These are phyloP conservation scores for Chanos chanos DNA, from an alignment of 2,797 vertebrate species.

Conservation along the genomic window DNA sequence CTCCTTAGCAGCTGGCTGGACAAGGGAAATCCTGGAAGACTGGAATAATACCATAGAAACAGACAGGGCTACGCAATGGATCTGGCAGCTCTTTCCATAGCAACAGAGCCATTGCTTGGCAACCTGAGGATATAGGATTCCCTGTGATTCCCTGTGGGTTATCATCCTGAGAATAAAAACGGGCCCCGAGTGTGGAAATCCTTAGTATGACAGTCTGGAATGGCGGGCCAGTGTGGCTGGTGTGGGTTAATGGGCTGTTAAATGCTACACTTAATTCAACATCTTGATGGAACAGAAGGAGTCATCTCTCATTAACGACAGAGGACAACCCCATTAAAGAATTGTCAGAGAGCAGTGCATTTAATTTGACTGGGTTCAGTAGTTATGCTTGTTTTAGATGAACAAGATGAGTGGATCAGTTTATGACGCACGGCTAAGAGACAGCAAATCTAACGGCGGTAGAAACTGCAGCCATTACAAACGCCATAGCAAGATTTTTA, in stretches of 20 bases:
- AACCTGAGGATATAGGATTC: conserved; percentile 28
- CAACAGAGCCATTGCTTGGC: conserved; percentile 31
- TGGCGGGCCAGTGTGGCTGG: background rate
- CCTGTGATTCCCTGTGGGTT: conserved; percentile 5
- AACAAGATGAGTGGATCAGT: too few species aligned
- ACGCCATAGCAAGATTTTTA: too few species aligned
- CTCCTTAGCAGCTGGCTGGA: conserved; percentile 67
- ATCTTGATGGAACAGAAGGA: conserved; percentile 6
- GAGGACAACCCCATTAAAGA: background rate
- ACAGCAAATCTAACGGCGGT: too few species aligned
- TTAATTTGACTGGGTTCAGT: background rate
- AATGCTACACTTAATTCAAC: conserved; percentile 20
- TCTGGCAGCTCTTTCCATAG: conserved; percentile 35
- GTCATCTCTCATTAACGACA: background rate
- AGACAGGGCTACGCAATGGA: conserved; percentile 21
- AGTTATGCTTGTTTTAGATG: background rate
- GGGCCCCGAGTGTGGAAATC: too few species aligned
- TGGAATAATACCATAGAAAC: conserved; percentile 57
- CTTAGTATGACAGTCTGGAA: background rate
- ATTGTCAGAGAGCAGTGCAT: background rate
- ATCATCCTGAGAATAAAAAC: background rate
- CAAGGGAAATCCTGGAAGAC: conserved; percentile 49
- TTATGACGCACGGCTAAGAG: too few species aligned
- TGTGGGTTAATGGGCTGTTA: conserved; percentile 23
- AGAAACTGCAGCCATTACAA: too few species aligned